Evolutionary conservation across 2,888 invertebrate genomes (phyloP).

Genomic region (Exocentrus adspersus): DNA sequence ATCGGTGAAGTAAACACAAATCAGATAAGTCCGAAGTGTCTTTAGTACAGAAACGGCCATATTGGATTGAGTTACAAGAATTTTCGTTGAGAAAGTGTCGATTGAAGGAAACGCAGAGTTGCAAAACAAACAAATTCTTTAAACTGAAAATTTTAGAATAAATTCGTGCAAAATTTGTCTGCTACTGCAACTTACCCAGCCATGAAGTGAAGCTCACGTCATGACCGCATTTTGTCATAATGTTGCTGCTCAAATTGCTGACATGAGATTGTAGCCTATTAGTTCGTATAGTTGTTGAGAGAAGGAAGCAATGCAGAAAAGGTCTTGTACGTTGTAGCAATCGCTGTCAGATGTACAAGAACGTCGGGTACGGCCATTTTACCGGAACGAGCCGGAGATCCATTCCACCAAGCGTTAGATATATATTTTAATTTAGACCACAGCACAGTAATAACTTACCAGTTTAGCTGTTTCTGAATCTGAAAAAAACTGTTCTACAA

Average conservation of each 20-base stretch:
- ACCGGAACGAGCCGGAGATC: neutral
- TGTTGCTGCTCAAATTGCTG: conserved; percentile 16
- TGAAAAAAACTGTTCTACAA: no score
- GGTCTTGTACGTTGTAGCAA: conserved; percentile 27
- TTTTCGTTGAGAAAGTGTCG: no score
- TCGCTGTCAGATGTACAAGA: conserved; percentile 27
- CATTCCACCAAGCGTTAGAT: conserved; percentile 4
- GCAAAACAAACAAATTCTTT: no score
- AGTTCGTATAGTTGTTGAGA: conserved; percentile 24
- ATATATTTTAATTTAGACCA: neutral
- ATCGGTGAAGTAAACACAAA: no score
- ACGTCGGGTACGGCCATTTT: conserved; percentile 22
- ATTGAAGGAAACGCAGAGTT: no score
- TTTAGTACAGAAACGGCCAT: no score
- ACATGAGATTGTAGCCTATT: conserved; percentile 27
- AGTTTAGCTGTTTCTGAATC: neutral
- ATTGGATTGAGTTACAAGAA: no score
- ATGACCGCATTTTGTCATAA: conserved; percentile 24
- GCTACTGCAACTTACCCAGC: no score
- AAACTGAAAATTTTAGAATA: no score
- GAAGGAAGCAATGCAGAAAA: conserved; percentile 25
- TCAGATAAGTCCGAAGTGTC: no score
- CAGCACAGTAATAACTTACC: neutral
- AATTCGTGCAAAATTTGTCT: no score
- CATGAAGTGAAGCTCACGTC: conserved; percentile 16